Evolutionary conservation across 1,140 invertebrate species (phyloP).

Genomic region (Acromyrmex charruanus): DNA sequence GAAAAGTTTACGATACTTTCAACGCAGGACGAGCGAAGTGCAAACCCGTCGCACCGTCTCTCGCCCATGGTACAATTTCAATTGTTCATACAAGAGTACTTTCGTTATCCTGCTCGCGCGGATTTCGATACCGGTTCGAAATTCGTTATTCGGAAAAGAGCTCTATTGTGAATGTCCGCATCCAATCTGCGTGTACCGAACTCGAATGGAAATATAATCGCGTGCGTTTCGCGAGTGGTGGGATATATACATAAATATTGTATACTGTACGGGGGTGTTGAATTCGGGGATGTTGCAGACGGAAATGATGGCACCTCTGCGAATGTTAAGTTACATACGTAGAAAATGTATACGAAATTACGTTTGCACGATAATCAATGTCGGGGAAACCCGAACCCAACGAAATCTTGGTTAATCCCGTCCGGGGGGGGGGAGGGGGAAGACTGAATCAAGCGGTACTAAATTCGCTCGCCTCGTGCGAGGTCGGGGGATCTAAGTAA

Average conservation of each 20-base stretch:
- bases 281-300: not conserved
- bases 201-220: constrained; percentile 10
- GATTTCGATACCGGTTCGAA: constrained; percentile 34
- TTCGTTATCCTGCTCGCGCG: constrained; percentile 39
- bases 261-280: not conserved
- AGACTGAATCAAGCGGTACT: constrained; percentile 25
- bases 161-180: constrained; percentile 6
- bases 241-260: too few relatives aligned
- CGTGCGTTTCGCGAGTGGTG: too few relatives aligned
- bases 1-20: constrained; percentile 48
- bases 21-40: constrained; percentile 15
- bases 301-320: constrained; percentile 38
- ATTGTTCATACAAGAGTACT: constrained; percentile 33
- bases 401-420: constrained; percentile 25
- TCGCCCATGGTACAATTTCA: constrained; percentile 22
- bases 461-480: not conserved
- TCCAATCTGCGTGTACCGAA: constrained; percentile 1
- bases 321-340: constrained; percentile 4
- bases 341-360: constrained; percentile 5
- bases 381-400: not conserved
- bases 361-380: constrained; percentile 23
- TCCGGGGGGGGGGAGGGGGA: not conserved
- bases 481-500: constrained; percentile 12
- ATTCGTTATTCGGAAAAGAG: constrained; percentile 19
- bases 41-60: constrained; percentile 9